Evolutionary conservation across 2,113 vertebrate genomes (phyloP), one percentile per base, ranked within the genome.

Genomic region (Manacus vitellinus): DNA sequence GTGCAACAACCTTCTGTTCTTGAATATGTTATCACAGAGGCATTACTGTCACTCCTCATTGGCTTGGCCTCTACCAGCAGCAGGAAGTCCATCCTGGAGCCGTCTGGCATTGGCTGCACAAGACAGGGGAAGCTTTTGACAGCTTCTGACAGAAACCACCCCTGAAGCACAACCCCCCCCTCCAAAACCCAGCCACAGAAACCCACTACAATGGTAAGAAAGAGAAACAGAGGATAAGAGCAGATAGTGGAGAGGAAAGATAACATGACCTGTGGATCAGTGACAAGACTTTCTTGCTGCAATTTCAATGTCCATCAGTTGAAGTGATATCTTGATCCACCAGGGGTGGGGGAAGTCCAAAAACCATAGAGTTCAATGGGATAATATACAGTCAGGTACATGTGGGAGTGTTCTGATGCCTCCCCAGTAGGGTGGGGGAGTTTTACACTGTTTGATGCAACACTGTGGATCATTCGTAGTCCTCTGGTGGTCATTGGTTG

Each of bases 401-500:
- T 27, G 5, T 66, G 35, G 21, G 21, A 72, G 8, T 14, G 41
- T 11, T 6, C 21, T 43, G 11, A 8, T 35, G 31, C 12, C 7
- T 27, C 13, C 13, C 11, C 7, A 8, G 24, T 27, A 14, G 13
- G 2, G 1, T 18, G 16, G 4, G 6, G 1, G 20, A 25, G 10
- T 18, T 72, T 63, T 30, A 41, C 12, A 13, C 8, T 33, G 4
- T 35, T 22, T n/a, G 15, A 31, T 31, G 30, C 5, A 35, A 63
- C 13, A 56, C 2, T 30, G 6, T 28, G n/a, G 4, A 25, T 79
- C 30, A 21, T 30, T 14, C 5, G 7, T 28, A 21, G 8, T 24
- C 5, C 30, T 88, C 13, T 41, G 16, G 21, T 11, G 11, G 12
- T 7, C 5, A 25, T 17, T 35, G 13, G 8, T 23, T 2, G 6